Percentiles rank a stretch among this genome's conserved stretches.
Evolutionary conservation across 2,797 vertebrate genomes (phyloP).

Genomic region (Intellagama lesueurii): DNA sequence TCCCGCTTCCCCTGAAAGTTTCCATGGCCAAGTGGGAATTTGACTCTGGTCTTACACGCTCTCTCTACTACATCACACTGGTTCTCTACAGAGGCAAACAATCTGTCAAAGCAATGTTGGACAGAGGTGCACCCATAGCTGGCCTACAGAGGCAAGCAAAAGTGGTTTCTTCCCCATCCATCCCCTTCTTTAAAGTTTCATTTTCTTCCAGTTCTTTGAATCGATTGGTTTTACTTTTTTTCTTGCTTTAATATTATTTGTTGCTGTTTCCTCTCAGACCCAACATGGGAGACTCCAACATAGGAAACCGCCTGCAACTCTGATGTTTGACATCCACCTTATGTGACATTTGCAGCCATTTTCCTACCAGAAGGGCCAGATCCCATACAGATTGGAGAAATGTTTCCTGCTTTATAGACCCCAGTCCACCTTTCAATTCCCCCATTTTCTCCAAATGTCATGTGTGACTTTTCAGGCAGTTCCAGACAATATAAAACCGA

Average conservation of each 20-base stretch:
- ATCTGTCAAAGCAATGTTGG: too few relatives aligned
- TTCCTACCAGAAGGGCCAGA: not conserved
- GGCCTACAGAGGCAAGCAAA: not conserved
- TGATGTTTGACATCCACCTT: not conserved
- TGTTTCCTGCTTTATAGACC: not conserved
- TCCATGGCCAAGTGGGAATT: too few relatives aligned
- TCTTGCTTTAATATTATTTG: not conserved
- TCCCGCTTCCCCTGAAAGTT: too few relatives aligned
- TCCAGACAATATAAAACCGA: not conserved
- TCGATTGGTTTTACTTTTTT: not conserved
- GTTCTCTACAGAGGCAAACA: too few relatives aligned
- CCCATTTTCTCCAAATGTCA: not conserved
- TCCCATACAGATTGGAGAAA: not conserved
- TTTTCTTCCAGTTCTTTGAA: too few relatives aligned
- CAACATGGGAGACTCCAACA: not conserved
- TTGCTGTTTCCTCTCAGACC: not conserved
- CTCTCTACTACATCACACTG: too few relatives aligned
- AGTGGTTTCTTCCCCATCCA: not conserved
- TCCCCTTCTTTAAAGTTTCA: not conserved
- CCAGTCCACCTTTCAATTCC: not conserved
- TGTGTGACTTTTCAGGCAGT: not conserved
- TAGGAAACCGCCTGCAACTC: not conserved
- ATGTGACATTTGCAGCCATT: too few relatives aligned
- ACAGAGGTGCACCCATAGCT: too few relatives aligned
- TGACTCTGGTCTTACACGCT: too few relatives aligned